These are phyloP conservation scores for Acrobeloides nanus DNA, from an alignment of 2,888 invertebrate genomes.

Conservation along the genomic window DNA sequence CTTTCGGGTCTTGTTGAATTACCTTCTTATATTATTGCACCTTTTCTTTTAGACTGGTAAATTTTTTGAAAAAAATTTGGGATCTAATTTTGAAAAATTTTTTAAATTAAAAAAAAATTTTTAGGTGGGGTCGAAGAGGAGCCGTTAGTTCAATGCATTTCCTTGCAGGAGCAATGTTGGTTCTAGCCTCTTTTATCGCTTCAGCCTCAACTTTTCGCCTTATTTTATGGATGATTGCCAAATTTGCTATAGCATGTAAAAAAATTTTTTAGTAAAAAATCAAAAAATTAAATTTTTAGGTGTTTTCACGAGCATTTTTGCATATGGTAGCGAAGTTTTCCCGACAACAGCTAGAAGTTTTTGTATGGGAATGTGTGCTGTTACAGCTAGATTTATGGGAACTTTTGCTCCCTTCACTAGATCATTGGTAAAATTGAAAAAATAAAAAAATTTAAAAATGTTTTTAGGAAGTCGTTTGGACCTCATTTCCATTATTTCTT, in stretches of 20 bases:
- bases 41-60: constrained; percentile 29
- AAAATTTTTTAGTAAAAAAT: too few relatives aligned
- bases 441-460: too few relatives aligned
- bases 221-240: constrained; percentile 40
- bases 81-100: constrained; percentile 1
- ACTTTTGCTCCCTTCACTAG: constrained; percentile 6
- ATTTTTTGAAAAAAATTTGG: constrained; percentile 3
- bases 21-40: constrained; percentile 38
- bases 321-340: constrained; percentile 40
- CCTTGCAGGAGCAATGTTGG: background rate
- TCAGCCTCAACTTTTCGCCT: constrained; percentile 27
- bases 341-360: constrained; percentile 28
- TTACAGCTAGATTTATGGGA: constrained; percentile 4
- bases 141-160: constrained; percentile 2
- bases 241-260: constrained; percentile 38
- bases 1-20: constrained; percentile 41
- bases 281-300: too few relatives aligned
- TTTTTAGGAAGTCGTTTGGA: constrained; percentile 18
- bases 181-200: constrained; percentile 39
- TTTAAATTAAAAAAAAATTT: constrained; percentile 1
- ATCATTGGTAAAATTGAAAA: too few relatives aligned
- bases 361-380: constrained; percentile 33
- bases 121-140: too few relatives aligned
- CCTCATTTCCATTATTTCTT: constrained; percentile 14
- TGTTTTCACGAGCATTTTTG: constrained; percentile 42